A percentile compares a stretch with the other conserved stretches of the same genome.
Conservation (phyloP, 2,113 vertebrate genomes). For the Rhea pennata region DNA sequence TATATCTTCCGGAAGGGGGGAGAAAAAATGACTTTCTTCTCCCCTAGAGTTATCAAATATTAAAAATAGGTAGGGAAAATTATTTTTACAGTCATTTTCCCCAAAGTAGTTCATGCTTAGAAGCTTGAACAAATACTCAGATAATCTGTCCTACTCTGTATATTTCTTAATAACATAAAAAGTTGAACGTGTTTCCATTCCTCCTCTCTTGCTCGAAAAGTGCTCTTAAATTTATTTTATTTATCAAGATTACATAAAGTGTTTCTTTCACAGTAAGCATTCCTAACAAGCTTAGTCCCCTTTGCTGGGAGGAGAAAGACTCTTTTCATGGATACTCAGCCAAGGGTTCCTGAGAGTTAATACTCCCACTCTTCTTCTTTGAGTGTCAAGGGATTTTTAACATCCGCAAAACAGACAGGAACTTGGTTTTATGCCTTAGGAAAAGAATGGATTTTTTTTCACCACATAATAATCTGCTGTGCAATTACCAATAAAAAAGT, state of each 20-base stretch:
- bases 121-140: constrained; percentile 1
- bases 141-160: constrained; percentile 1
- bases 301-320: constrained; percentile 73
- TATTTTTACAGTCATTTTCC: constrained; percentile 43
- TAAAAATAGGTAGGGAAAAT: constrained; percentile 44
- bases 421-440: constrained; percentile 84
- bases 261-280: constrained; percentile 72
- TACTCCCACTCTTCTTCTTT: constrained; percentile 84
- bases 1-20: background rate
- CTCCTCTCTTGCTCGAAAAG: constrained; percentile 46
- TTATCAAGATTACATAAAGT: constrained; percentile 77
- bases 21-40: background rate
- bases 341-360: constrained; percentile 80
- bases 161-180: constrained; percentile 43
- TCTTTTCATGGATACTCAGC: constrained; percentile 77
- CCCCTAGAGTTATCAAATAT: constrained; percentile 22
- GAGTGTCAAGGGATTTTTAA: constrained; percentile 85
- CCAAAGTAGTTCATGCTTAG: background rate
- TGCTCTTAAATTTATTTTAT: constrained; percentile 67
- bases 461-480: constrained; percentile 78
- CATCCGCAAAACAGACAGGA: constrained; percentile 86
- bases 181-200: constrained; percentile 20
- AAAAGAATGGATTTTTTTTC: constrained; percentile 80
- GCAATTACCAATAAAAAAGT: constrained; percentile 83
- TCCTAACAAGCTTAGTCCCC: constrained; percentile 69